phyloP scores from a whole-genome alignment of 2,888 invertebrate genomes.

The Palloptera scutellata region DNA sequence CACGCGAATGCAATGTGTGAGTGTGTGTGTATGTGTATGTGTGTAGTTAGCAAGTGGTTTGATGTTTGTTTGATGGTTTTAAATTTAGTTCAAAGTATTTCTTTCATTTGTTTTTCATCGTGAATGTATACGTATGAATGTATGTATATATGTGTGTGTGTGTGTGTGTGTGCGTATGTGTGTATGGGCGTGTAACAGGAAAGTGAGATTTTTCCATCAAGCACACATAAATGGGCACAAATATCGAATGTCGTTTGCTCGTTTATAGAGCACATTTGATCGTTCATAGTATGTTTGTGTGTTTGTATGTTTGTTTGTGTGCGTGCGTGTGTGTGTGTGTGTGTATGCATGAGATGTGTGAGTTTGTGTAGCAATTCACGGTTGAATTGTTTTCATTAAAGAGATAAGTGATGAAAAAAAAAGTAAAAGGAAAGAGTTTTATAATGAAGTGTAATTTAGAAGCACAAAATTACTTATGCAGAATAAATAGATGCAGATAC shows the following conservation, averaged over 20 bases:
- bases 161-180: constrained; percentile 12
- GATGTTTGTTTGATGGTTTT: not conserved
- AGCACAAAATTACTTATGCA: constrained; percentile 1
- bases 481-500: not conserved
- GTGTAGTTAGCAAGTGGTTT: not conserved
- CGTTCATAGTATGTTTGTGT: not conserved
- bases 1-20: not conserved
- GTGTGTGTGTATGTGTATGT: not conserved
- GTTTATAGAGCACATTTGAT: not conserved
- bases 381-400: constrained; percentile 29
- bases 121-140: constrained; percentile 7
- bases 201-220: constrained; percentile 33
- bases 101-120: constrained; percentile 2
- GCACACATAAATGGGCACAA: constrained; percentile 21
- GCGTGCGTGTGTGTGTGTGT: not conserved
- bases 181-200: constrained; percentile 28
- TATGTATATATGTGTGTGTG: not conserved
- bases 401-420: constrained; percentile 8
- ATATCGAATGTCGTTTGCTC: constrained; percentile 24
- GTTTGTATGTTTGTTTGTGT: not conserved
- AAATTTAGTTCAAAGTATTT: not conserved
- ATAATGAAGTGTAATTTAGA: not conserved
- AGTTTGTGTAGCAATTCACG: constrained; percentile 26
- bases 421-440: not conserved
- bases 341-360: not conserved